Conservation (phyloP, 2,888 invertebrate species). For the Lithophane leautieri region DNA sequence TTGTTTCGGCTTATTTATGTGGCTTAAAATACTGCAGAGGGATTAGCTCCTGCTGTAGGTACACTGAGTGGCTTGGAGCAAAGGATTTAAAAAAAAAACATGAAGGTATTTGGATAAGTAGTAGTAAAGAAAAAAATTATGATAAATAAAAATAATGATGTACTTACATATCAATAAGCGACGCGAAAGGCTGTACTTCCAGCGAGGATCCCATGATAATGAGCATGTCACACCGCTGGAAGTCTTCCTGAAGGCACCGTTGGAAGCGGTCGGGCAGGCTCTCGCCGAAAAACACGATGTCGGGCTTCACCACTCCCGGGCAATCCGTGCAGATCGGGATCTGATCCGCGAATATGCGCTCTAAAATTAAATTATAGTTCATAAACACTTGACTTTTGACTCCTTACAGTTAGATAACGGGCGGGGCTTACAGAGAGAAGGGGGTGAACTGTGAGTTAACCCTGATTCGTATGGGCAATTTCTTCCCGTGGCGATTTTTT, state of each 20-base stretch:
- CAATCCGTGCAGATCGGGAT: conserved; percentile 95
- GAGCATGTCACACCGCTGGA: conserved; percentile 96
- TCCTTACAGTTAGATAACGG: neutral
- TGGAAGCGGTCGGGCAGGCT: conserved; percentile 95
- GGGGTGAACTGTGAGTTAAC: neutral
- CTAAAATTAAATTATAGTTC: conserved; percentile 81
- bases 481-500: no score
- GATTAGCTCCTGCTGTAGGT: no score
- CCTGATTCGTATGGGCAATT: no score
- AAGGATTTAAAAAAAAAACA: no score
- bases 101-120: no score
- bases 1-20: no score
- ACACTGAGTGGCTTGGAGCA: no score
- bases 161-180: conserved; percentile 94
- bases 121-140: no score
- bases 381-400: neutral
- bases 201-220: conserved; percentile 99
- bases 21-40: no score
- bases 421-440: neutral
- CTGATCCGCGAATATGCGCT: conserved; percentile 92
- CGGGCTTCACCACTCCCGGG: conserved; percentile 96
- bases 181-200: conserved; percentile 98
- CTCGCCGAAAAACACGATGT: conserved; percentile 99
- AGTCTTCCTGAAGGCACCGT: conserved; percentile 92
- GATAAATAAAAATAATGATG: neutral